Conservation (phyloP, 2,113 vertebrate species). For the Tauraco erythrolophus region DNA sequence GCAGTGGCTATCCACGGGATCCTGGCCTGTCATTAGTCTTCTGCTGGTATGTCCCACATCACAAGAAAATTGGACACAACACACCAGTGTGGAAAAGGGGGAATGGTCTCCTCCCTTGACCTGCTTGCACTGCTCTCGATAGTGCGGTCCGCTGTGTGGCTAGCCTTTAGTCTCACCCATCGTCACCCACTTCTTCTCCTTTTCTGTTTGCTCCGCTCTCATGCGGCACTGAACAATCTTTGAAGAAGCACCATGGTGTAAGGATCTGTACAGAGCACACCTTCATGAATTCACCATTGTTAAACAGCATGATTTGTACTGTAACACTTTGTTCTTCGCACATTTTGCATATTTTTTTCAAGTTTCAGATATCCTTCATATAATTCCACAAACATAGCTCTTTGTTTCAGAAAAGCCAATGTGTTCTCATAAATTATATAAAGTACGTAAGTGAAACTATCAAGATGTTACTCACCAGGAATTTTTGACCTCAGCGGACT, state of each 20-base stretch:
- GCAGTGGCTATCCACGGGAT: neutral
- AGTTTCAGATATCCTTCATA: neutral
- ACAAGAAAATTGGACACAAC: neutral
- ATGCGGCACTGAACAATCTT: neutral
- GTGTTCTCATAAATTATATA: neutral
- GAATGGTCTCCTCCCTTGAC: neutral
- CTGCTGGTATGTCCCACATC: neutral
- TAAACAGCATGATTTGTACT: rapidly evolving
- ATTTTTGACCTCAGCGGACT: neutral
- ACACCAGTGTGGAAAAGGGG: neutral
- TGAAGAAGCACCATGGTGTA: neutral
- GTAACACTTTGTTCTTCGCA: neutral
- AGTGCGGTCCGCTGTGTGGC: neutral
- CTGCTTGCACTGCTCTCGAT: neutral
- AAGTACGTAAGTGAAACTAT: neutral
- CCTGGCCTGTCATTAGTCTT: neutral
- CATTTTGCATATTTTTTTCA: neutral
- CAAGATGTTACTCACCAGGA: neutral
- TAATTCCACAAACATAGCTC: neutral
- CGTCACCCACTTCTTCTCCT: neutral
- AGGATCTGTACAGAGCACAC: neutral
- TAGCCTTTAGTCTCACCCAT: neutral
- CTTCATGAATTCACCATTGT: neutral
- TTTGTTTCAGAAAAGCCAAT: neutral
- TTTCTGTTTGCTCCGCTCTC: neutral